Evolutionary conservation across 2,888 invertebrate genomes (phyloP), one percentile per base, ranked within the genome.

Genomic region (Nemotelus nigrinus): DNA sequence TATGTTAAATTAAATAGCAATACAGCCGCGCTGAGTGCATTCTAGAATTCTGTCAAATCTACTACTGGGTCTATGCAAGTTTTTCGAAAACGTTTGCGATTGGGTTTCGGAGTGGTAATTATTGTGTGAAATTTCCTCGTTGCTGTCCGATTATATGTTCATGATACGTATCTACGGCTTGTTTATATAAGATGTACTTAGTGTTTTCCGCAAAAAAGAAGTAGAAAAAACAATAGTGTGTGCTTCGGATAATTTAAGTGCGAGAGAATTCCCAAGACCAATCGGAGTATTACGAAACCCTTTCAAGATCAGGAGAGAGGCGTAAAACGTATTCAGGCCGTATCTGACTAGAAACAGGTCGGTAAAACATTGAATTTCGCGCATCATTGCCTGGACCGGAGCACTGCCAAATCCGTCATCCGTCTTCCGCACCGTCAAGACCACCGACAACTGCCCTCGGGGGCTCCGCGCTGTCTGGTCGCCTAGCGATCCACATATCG

Each of bases 401-500:
- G n/a, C 44, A 8, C 6, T 43, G 48, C 10, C 48, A 5, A 50
- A 63, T 57, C 45, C 10, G 39, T 67, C 25, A 57, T 8, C 53
- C 53, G 53, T 10, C 53, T 5, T 58, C 68, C 48, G 53, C 8
- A 41, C 6, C 68, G 53, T 53, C 50, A 39, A 39, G 53, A 8
- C 7, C 60, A 25, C 43, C 41, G 55, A 53, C 3, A 8, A 41
- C 70, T 43, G 70, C 70, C 70, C 53, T 70, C 39, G 44, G 65
- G 70, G 70, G 70, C 70, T 70, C 70, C 70, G 70, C 53, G 70
- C 55, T 70, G 70, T 70, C 70, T 70, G 70, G 55, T 55, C n/a
- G 55, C 70, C 55, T 47, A 43, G 53, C 70, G 44, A 55, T 65
- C 65, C 44, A 45, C 65, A 65, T 47, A 41, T 44, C 67, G 47